A percentile compares a stretch with the other conserved stretches of the same genome.
phyloP scores from a whole-genome alignment of 1,140 invertebrate species.

The Teleogryllus occipitalis region DNA sequence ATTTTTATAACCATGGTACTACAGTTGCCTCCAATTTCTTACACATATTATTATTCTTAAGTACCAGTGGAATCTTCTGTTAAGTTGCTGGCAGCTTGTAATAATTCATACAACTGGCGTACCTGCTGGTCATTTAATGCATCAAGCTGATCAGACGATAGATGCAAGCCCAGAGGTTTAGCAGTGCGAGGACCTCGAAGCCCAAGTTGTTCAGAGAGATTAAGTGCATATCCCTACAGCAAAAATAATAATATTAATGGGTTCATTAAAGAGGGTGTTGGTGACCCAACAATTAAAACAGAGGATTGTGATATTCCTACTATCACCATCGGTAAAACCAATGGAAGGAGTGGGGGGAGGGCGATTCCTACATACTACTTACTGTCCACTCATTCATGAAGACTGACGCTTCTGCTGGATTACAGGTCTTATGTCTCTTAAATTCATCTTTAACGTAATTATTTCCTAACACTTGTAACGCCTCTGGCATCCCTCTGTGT shows the following conservation, averaged over 20 bases:
- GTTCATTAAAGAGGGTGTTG: constrained; percentile 14
- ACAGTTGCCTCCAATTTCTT: no score
- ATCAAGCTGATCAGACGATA: constrained; percentile 55
- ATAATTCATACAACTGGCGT: constrained; percentile 74
- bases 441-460: constrained; percentile 86
- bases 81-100: constrained; percentile 48
- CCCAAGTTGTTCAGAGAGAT: constrained; percentile 61
- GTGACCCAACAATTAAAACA: constrained; percentile 8
- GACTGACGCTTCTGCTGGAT: constrained; percentile 53
- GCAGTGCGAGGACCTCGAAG: constrained; percentile 45
- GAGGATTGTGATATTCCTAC: constrained; percentile 7
- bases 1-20: no score
- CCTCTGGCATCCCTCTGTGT: constrained; percentile 69
- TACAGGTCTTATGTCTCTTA: constrained; percentile 71
- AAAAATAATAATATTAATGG: constrained; percentile 25
- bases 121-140: constrained; percentile 72
- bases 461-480: constrained; percentile 67
- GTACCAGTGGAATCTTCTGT: no score
- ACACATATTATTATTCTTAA: no score
- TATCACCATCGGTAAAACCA: no score
- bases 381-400: constrained; percentile 89
- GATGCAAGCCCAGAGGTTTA: constrained; percentile 47
- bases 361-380: constrained; percentile 33
- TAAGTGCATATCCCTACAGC: constrained; percentile 64
- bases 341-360: no score